These are phyloP conservation scores for Ranitomeya variabilis DNA, from an alignment of 2,113 vertebrate species.

Conservation along the genomic window DNA sequence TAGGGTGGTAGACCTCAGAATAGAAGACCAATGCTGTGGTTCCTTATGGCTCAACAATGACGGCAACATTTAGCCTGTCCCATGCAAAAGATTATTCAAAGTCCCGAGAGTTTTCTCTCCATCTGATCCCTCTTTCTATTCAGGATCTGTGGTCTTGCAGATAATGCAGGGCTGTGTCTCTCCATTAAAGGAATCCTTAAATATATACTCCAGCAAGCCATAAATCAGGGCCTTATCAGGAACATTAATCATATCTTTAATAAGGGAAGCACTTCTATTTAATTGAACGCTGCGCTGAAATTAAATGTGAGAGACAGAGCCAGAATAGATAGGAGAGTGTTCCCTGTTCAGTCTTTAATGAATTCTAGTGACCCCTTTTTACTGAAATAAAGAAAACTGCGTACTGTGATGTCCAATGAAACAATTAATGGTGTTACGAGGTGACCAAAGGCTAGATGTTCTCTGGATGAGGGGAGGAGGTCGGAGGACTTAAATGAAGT, in stretches of 20 bases:
- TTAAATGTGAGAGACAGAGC: constrained; percentile 71
- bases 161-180: constrained; percentile 55
- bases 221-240: constrained; percentile 77
- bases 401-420: constrained; percentile 35
- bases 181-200: constrained; percentile 68
- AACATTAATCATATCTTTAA: constrained; percentile 76
- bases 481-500: constrained; percentile 2
- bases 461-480: constrained; percentile 19
- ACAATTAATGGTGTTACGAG: constrained; percentile 24
- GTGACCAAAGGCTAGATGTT: constrained; percentile 29
- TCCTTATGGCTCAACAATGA: neutral
- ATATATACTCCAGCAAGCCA: constrained; percentile 72
- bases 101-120: constrained; percentile 51
- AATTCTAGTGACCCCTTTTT: constrained; percentile 72
- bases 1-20: neutral
- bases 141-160: constrained; percentile 57
- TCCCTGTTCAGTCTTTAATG: constrained; percentile 70
- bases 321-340: constrained; percentile 72
- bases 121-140: constrained; percentile 45
- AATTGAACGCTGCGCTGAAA: constrained; percentile 74
- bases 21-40: neutral
- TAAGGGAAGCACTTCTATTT: constrained; percentile 77
- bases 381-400: constrained; percentile 59
- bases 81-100: constrained; percentile 52
- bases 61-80: constrained; percentile 28